These are phyloP conservation scores for Parnassius mnemosyne DNA, from an alignment of 2,888 invertebrate species.

Conservation along the genomic window DNA sequence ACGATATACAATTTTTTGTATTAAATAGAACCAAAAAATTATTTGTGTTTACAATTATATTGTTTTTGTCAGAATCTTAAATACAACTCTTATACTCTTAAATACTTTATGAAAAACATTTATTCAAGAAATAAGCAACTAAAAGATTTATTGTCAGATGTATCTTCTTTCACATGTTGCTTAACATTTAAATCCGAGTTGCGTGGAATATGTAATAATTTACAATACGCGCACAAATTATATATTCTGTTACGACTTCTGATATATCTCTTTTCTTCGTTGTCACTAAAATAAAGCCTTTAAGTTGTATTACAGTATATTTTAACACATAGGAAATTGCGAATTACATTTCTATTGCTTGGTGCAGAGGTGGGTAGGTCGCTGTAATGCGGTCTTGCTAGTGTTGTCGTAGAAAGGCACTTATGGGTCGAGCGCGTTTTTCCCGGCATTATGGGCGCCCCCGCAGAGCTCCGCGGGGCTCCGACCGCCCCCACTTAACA, in stretches of 20 bases:
- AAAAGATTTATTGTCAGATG: neutral
- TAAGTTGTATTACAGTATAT: neutral
- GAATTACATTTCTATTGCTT: constrained; percentile 36
- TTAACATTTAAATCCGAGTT: neutral
- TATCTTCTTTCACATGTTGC: neutral
- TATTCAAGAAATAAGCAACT: neutral
- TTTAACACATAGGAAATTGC: constrained; percentile 28
- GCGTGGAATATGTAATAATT: neutral
- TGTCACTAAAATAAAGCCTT: neutral
- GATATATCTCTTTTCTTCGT: neutral
- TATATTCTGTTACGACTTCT: too few species aligned
- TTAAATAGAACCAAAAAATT: too few species aligned
- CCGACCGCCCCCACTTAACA: constrained; percentile 77
- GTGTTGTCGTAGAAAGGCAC: constrained; percentile 71
- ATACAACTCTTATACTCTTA: too few species aligned
- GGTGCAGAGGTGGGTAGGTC: constrained; percentile 42
- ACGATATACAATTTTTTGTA: too few species aligned
- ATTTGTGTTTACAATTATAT: too few species aligned
- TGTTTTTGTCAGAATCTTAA: too few species aligned
- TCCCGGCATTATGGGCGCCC: constrained; percentile 72
- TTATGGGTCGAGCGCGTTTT: constrained; percentile 70
- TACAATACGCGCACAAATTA: too few species aligned
- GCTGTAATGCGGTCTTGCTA: constrained; percentile 57
- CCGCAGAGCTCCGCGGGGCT: constrained; percentile 69
- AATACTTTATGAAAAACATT: too few species aligned